phyloP scores from a whole-genome alignment of 92 coral and sea anemone species.

The Siderastrea radians region DNA sequence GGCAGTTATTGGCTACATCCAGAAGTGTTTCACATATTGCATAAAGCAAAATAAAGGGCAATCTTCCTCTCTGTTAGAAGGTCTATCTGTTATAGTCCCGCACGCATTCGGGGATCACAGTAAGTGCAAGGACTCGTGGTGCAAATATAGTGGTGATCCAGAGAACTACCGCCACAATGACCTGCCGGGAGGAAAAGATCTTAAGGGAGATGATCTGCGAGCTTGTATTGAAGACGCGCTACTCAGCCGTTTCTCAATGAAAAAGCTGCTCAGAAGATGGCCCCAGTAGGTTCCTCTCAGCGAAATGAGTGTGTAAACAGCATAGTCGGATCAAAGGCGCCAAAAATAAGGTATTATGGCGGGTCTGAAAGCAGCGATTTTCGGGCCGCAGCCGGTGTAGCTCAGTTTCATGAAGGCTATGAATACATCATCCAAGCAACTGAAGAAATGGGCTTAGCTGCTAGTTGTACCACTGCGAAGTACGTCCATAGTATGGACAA shows the following conservation, averaged over 20 bases:
- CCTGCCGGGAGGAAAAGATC: constrained; percentile 48
- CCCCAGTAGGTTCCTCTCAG: constrained; percentile 40
- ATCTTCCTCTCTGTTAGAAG: constrained; percentile 23
- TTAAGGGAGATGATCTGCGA: constrained; percentile 48
- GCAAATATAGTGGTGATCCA: constrained; percentile 45
- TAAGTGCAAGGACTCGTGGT: constrained; percentile 43
- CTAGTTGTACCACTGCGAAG: background rate
- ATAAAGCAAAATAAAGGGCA: constrained; percentile 59
- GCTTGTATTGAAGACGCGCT: constrained; percentile 30
- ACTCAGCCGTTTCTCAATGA: background rate
- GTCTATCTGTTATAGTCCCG: constrained; percentile 47
- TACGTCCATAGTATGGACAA: background rate
- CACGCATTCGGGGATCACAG: constrained; percentile 66
- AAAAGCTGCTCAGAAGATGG: constrained; percentile 28
- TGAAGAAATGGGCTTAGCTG: constrained; percentile 24
- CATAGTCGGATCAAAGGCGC: constrained; percentile 34
- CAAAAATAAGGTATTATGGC: constrained; percentile 45
- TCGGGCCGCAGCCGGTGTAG: constrained; percentile 27
- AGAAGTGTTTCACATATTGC: constrained; percentile 22
- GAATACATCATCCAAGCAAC: constrained; percentile 12
- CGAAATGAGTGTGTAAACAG: constrained; percentile 46
- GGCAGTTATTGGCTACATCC: constrained; percentile 7
- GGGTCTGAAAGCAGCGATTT: background rate
- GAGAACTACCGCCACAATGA: constrained; percentile 37
- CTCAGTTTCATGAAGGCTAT: constrained; percentile 36